Evolutionary conservation across 2,888 invertebrate species (phyloP), one percentile per base, ranked within the genome.

Genomic region (Spodoptera littoralis): DNA sequence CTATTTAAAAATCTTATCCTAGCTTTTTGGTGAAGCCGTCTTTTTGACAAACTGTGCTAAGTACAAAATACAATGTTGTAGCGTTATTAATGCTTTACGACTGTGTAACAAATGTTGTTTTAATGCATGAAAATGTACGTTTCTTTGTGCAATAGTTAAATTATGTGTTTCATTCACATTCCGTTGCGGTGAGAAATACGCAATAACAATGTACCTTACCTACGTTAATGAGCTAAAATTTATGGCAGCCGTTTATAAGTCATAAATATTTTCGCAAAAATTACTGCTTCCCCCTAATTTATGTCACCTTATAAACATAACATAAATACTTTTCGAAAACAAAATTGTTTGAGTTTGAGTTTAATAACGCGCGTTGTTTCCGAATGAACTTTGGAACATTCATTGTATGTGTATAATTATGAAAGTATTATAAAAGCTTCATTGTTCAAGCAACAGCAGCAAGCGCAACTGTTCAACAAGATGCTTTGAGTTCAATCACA

Each of bases 231-330:
- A 79, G 77, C 56, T 41, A 65, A 51, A 49, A 77, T 77, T 79
- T 79, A 77, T 79, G 36, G 64, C 64, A 36, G 63, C 51, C 70
- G 58, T 70, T 73, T 66, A 70, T 70, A 68, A 49, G 51, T 76
- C 70, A 76, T 77, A 79, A 77, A 79, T 77, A 79, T 68, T 58
- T 70, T 77, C 47, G 64, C 77, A 54, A 76, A 77, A 76, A 79
- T 76, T 73, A 70, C 70, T 65, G 64, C 27, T 53, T 65, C 22
- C 51, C 63, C 60, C 45, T 73, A 64, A 76, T 77, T 79, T 77
- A 70, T 76, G 65, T 76, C 76, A 60, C 62, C 49, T 59, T 60
- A 44, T 74, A 70, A 53, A 66, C 49, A 51, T 65, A 65, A 67
- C 52, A 65, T 66, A 65, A 36, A 52, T 64, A 57, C 46, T 53